Evolutionary conservation across 2,888 invertebrate genomes (phyloP).

Genomic region (Drymonia ruficornis): DNA sequence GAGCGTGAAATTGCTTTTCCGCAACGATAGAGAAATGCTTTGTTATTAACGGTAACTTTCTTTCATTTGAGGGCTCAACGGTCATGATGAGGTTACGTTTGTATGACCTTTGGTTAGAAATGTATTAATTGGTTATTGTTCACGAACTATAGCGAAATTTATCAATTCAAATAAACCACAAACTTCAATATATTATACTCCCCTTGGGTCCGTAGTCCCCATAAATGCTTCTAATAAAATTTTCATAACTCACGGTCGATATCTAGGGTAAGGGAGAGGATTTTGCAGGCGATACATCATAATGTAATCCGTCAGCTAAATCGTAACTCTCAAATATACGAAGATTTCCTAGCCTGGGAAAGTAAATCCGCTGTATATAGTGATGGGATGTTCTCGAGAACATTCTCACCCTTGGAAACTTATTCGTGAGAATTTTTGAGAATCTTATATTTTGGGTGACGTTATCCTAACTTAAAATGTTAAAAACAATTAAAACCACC

Average conservation of each 20-base stretch:
- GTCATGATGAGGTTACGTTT: background rate
- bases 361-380: too few species aligned
- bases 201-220: constrained; percentile 13
- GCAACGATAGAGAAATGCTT: constrained; percentile 32
- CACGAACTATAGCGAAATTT: background rate
- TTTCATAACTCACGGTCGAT: constrained; percentile 29
- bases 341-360: constrained; percentile 3
- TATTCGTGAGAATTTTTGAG: too few species aligned
- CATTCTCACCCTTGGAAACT: too few species aligned
- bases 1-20: constrained; percentile 55
- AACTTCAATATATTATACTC: constrained; percentile 26
- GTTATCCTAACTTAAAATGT: too few species aligned
- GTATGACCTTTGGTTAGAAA: background rate
- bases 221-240: constrained; percentile 32
- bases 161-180: constrained; percentile 25
- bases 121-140: too few species aligned
- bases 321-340: constrained; percentile 19
- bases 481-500: too few species aligned
- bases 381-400: too few species aligned
- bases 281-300: constrained; percentile 31
- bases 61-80: background rate
- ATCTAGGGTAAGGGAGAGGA: constrained; percentile 18
- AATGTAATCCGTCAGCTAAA: constrained; percentile 29
- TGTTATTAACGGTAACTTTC: constrained; percentile 7
- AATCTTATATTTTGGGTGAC: too few species aligned